These are phyloP conservation scores for Argyrosomus japonicus DNA, from an alignment of 2,113 vertebrate species.

Conservation along the genomic window DNA sequence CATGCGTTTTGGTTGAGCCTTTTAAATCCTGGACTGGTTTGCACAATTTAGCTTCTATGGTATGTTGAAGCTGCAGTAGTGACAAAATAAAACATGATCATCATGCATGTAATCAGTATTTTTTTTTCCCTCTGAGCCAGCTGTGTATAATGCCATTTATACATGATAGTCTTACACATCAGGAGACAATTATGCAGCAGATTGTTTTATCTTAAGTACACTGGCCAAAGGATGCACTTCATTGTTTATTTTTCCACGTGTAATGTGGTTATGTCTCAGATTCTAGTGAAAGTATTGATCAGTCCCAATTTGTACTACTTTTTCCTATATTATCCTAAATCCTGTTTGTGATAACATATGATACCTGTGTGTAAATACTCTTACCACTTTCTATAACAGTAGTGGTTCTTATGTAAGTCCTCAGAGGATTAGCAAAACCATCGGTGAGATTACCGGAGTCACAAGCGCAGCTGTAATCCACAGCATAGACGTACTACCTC, in stretches of 20 bases:
- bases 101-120: not conserved
- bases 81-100: not conserved
- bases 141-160: not conserved
- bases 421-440: constrained; percentile 67
- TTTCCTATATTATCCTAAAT: not conserved
- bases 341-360: constrained; percentile 8
- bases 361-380: constrained; percentile 39
- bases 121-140: not conserved
- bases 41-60: not conserved
- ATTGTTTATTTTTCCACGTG: not conserved
- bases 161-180: not conserved
- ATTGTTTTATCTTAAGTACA: not conserved
- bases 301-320: not conserved
- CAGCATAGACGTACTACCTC: constrained; percentile 36
- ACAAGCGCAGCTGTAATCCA: constrained; percentile 67
- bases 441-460: constrained; percentile 64
- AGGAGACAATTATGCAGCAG: too few species aligned
- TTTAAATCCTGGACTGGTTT: not conserved
- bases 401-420: constrained; percentile 60
- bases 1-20: not conserved
- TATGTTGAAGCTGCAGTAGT: not conserved
- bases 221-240: not conserved
- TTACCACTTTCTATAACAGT: constrained; percentile 31
- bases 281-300: not conserved
- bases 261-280: not conserved